These are phyloP conservation scores for Phlogophora meticulosa DNA, from an alignment of 2,888 invertebrate genomes.

Conservation along the genomic window DNA sequence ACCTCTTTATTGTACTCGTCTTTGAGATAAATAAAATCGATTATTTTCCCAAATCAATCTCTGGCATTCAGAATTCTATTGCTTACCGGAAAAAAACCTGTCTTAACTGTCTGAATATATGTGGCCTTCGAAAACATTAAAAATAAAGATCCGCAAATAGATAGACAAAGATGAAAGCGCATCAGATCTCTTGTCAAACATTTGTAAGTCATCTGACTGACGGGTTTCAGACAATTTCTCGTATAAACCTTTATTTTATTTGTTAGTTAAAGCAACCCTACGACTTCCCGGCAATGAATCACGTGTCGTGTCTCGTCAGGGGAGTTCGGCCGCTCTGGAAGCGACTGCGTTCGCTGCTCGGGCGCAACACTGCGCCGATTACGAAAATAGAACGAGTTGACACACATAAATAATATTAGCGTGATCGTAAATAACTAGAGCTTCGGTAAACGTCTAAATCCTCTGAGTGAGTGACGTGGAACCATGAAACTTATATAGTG, in stretches of 20 bases:
- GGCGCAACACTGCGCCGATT: slow-evolving; percentile 74
- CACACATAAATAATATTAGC: slow-evolving; percentile 89
- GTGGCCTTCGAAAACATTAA: slow-evolving; percentile 35
- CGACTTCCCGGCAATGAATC: slow-evolving; percentile 83
- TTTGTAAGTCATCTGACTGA: slow-evolving; percentile 45
- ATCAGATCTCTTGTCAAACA: slow-evolving; percentile 33
- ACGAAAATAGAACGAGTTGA: slow-evolving; percentile 88
- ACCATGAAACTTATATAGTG: slow-evolving; percentile 40
- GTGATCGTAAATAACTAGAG: slow-evolving; percentile 79
- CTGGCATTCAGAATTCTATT: too few species aligned
- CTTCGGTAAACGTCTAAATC: slow-evolving; percentile 63
- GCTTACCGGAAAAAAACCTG: background rate
- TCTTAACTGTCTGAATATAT: slow-evolving; percentile 7
- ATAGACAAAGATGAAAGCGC: slow-evolving; percentile 43
- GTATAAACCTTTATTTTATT: slow-evolving; percentile 74
- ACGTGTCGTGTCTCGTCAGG: slow-evolving; percentile 60
- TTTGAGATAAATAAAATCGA: too few species aligned
- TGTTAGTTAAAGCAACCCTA: slow-evolving; percentile 66
- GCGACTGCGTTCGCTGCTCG: slow-evolving; percentile 43
- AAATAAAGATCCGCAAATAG: slow-evolving; percentile 14
- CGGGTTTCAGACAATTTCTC: slow-evolving; percentile 61
- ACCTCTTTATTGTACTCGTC: too few species aligned
- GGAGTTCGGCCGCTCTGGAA: slow-evolving; percentile 46
- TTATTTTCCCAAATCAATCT: too few species aligned
- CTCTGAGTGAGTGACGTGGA: slow-evolving; percentile 53